A percentile compares a stretch with the other conserved stretches of the same genome.
Evolutionary conservation across 2,113 vertebrate genomes (phyloP).

Genomic region (Paratilapia polleni): DNA sequence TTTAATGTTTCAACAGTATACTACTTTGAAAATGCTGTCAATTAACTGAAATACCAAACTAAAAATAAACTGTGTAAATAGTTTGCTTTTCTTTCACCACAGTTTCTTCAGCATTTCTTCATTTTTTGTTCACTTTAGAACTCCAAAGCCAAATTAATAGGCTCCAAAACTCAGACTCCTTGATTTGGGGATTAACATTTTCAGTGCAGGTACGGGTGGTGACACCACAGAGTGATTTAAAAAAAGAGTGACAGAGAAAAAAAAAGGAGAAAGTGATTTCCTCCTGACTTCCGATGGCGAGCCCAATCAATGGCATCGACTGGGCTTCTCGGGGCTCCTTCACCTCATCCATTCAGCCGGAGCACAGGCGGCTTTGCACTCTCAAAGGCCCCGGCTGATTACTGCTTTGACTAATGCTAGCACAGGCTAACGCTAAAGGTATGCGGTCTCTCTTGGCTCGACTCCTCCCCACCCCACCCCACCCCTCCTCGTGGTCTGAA

Average conservation of each 20-base stretch:
- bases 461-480: neutral
- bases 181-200: neutral
- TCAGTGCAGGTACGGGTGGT: neutral
- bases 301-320: constrained; percentile 80
- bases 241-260: constrained; percentile 12
- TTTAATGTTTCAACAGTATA: neutral
- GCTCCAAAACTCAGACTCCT: neutral
- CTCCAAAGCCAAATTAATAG: neutral
- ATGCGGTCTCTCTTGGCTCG: neutral
- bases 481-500: constrained; percentile 24
- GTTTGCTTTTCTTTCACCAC: neutral
- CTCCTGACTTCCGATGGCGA: constrained; percentile 33
- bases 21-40: neutral
- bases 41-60: neutral
- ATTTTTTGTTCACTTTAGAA: neutral
- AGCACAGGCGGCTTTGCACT: constrained; percentile 47
- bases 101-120: neutral
- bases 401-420: constrained; percentile 67
- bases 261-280: constrained; percentile 21
- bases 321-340: constrained; percentile 43
- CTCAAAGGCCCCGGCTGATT: constrained; percentile 70
- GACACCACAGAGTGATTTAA: neutral
- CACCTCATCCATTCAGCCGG: constrained; percentile 52
- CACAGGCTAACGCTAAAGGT: constrained; percentile 59
- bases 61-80: neutral